These are phyloP conservation scores for Spodoptera picta DNA, from an alignment of 2,888 invertebrate species.

Conservation along the genomic window DNA sequence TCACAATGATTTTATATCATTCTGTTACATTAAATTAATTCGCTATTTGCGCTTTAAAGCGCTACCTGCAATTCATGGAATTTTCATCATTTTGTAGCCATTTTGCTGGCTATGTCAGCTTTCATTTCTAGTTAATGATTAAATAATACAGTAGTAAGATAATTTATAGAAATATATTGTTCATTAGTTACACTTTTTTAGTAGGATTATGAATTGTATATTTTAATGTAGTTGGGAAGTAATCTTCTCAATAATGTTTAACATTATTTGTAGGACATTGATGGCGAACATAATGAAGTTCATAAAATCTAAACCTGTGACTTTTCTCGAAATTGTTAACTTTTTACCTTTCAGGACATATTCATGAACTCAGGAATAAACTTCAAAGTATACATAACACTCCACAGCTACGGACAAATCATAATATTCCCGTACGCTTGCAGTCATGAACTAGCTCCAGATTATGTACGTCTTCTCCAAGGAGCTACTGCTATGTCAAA, in stretches of 20 bases:
- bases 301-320: no score
- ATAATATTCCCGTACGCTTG: slow-evolving; percentile 81
- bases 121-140: no score
- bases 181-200: no score
- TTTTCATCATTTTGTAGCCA: neutral
- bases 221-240: no score
- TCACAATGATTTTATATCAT: slow-evolving; percentile 64
- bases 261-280: no score
- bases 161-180: no score
- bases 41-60: slow-evolving; percentile 54
- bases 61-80: slow-evolving; percentile 17
- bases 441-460: slow-evolving; percentile 73
- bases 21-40: slow-evolving; percentile 70
- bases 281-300: no score
- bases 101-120: no score
- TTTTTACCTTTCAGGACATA: slow-evolving; percentile 68
- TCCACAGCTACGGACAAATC: slow-evolving; percentile 82
- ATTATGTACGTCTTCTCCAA: slow-evolving; percentile 77
- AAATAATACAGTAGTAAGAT: no score
- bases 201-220: no score
- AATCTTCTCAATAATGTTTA: no score
- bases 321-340: no score
- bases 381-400: slow-evolving; percentile 80
- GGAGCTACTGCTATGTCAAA: slow-evolving; percentile 83
- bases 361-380: slow-evolving; percentile 68